Evolutionary conservation across 1,140 invertebrate species (phyloP).

Genomic region (Trichonephila clavata): DNA sequence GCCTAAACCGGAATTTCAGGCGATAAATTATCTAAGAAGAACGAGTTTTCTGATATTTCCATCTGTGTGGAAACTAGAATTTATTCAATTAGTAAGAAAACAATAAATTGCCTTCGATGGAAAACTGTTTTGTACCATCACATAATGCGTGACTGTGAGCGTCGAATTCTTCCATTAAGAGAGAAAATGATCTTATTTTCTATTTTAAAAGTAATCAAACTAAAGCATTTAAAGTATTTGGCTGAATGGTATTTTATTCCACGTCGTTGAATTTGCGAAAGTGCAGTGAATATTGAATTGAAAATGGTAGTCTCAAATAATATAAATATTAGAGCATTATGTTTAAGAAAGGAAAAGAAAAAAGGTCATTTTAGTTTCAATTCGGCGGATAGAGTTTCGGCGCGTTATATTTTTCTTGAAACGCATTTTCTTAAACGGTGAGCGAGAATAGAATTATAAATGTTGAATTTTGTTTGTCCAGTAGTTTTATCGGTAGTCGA

Average conservation of each 20-base stretch:
- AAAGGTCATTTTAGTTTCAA: background rate
- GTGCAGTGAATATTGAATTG: constrained; percentile 10
- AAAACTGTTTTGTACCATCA: constrained; percentile 20
- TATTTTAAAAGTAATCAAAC: constrained; percentile 54
- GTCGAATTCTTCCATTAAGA: constrained; percentile 28
- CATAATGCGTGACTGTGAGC: background rate
- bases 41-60: constrained; percentile 59
- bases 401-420: too few relatives aligned
- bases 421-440: too few relatives aligned
- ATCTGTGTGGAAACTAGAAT: constrained; percentile 42
- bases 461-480: too few relatives aligned
- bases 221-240: constrained; percentile 50
- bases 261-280: background rate
- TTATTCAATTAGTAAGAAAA: constrained; percentile 66
- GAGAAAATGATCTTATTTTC: constrained; percentile 21
- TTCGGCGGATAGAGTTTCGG: too few relatives aligned
- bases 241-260: constrained; percentile 11
- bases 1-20: constrained; percentile 48
- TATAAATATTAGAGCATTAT: background rate
- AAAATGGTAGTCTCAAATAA: background rate
- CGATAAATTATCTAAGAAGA: constrained; percentile 55
- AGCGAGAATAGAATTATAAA: too few relatives aligned
- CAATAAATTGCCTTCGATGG: constrained; percentile 40
- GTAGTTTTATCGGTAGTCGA: too few relatives aligned
- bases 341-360: background rate